Percentiles rank a stretch among this genome's conserved stretches.
Conservation (phyloP, 1,140 invertebrate species). For the Tetraneura akinire region DNA sequence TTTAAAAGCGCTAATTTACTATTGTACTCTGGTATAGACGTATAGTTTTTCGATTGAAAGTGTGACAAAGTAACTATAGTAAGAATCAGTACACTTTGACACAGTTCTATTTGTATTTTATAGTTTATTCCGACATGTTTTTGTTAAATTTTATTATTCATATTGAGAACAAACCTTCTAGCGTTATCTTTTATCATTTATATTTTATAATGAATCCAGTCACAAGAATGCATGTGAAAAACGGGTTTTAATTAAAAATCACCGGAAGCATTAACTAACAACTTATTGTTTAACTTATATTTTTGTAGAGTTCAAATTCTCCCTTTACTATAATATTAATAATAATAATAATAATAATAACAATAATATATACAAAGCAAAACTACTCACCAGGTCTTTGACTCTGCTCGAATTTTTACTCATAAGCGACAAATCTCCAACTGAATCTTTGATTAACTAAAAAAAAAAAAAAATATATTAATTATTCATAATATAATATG, state of each 20-base stretch:
- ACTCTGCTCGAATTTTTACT: conserved; percentile 42
- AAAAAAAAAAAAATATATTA: conserved; percentile 20
- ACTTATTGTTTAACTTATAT: conserved; percentile 17
- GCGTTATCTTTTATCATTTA: conserved; percentile 32
- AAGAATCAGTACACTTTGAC: background rate
- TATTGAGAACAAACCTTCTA: conserved; percentile 22
- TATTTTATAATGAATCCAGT: background rate
- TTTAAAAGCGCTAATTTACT: background rate
- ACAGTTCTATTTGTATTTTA: conserved; percentile 8
- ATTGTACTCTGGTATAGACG: background rate
- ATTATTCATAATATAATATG: no score
- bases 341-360: no score
- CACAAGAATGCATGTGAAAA: conserved; percentile 6
- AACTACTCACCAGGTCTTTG: conserved; percentile 41
- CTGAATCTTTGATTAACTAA: conserved; percentile 30
- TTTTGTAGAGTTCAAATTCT: background rate
- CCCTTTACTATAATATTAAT: background rate
- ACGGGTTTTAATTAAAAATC: conserved; percentile 43
- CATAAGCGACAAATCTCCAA: conserved; percentile 10
- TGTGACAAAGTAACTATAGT: background rate
- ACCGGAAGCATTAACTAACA: conserved; percentile 28
- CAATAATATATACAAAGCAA: background rate
- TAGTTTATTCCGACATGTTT: conserved; percentile 1
- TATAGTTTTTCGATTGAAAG: background rate
- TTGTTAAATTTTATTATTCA: conserved; percentile 22